phyloP scores from a whole-genome alignment of 1,140 invertebrate species.

The Zaprionus inermis region DNA sequence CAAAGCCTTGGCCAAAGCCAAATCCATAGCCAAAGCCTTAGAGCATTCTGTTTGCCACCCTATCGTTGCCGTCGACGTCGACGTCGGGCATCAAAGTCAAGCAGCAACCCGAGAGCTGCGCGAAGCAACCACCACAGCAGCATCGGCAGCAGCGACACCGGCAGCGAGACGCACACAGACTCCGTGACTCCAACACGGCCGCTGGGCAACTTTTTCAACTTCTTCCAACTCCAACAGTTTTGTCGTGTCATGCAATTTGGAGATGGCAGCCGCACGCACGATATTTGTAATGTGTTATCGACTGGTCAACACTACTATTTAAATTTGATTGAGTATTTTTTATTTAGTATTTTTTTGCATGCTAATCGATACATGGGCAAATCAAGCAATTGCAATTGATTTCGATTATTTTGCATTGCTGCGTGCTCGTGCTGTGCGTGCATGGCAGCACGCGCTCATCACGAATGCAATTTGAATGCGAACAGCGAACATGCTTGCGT shows the following conservation, averaged over 20 bases:
- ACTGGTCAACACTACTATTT: background rate
- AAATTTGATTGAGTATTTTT: background rate
- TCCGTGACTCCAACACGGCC: slow-evolving; percentile 36
- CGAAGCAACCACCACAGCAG: slow-evolving; percentile 36
- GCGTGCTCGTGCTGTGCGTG: background rate
- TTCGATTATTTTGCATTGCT: background rate
- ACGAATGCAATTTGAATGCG: slow-evolving; percentile 27
- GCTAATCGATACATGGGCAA: background rate
- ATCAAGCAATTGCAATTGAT: background rate
- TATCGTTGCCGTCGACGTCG: slow-evolving; percentile 21
- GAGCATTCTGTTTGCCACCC: slow-evolving; percentile 53
- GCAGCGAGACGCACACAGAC: slow-evolving; percentile 50
- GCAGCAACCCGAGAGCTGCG: slow-evolving; percentile 40
- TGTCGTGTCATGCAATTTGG: slow-evolving; percentile 17
- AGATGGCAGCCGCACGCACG: slow-evolving; percentile 1
- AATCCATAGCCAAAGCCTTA: slow-evolving; percentile 57
- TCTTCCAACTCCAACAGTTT: slow-evolving; percentile 47
- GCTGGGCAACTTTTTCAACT: slow-evolving; percentile 32
- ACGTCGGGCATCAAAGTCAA: slow-evolving; percentile 57
- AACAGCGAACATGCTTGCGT: slow-evolving; percentile 38
- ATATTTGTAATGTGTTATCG: background rate
- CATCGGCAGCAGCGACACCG: background rate
- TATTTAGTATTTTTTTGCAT: background rate
- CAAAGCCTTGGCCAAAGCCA: slow-evolving; percentile 23
- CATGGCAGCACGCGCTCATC: slow-evolving; percentile 23